phyloP scores from a whole-genome alignment of 2,888 invertebrate genomes.

The Tethea ocularis region DNA sequence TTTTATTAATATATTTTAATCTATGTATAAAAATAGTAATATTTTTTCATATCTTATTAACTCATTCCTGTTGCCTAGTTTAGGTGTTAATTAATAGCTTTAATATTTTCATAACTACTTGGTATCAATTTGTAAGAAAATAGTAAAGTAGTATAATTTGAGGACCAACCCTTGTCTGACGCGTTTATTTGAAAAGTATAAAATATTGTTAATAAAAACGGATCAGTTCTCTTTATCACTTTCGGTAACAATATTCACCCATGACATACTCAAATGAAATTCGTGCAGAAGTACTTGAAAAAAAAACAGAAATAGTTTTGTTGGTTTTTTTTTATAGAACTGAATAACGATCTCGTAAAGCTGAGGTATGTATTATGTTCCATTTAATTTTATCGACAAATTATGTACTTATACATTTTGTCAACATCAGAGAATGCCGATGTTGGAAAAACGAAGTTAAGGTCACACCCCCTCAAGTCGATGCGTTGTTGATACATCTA shows the following conservation, averaged over 20 bases:
- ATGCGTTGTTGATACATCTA: too few species aligned
- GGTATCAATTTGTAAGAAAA: constrained; percentile 8
- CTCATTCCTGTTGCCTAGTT: constrained; percentile 36
- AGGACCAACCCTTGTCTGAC: not conserved
- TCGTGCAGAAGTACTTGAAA: not conserved
- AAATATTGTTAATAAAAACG: not conserved
- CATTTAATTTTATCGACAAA: not conserved
- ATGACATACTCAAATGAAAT: not conserved
- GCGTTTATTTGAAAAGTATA: not conserved
- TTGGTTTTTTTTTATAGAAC: too few species aligned
- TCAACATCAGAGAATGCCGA: too few species aligned
- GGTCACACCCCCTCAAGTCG: too few species aligned
- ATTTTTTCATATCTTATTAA: constrained; percentile 21
- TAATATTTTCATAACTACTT: constrained; percentile 15
- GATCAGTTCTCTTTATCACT: not conserved
- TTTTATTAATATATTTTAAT: not conserved
- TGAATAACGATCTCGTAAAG: too few species aligned
- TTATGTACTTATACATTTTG: too few species aligned
- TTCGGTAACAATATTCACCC: not conserved
- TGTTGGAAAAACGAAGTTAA: not conserved
- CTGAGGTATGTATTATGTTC: not conserved
- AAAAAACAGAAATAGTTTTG: too few species aligned
- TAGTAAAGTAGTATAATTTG: not conserved
- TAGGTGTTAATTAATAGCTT: constrained; percentile 22
- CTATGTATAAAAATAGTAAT: constrained; percentile 9